Evolutionary conservation across 2,797 vertebrate genomes (phyloP).

Genomic region (Tauraco hartlaubi): DNA sequence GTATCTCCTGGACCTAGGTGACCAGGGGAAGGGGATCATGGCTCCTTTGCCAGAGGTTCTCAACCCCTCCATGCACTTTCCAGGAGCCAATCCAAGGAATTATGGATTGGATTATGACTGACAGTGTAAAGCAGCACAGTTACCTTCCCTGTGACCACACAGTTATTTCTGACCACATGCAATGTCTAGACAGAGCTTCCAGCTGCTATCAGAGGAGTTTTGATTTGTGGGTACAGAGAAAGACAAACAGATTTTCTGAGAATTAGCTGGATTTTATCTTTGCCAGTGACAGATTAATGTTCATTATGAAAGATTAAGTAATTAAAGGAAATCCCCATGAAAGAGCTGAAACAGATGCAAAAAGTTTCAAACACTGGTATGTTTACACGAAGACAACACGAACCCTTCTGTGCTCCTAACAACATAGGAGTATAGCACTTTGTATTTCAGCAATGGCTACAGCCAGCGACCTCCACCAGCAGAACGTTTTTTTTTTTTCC

Average conservation of each 20-base stretch:
- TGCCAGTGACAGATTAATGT: conserved; percentile 29
- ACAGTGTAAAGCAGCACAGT: background rate
- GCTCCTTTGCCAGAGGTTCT: background rate
- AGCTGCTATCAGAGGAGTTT: background rate
- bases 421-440: background rate
- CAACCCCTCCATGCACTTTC: background rate
- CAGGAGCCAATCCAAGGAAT: background rate
- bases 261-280: conserved; percentile 32
- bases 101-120: fast-evolving
- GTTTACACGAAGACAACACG: background rate
- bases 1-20: background rate
- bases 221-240: background rate
- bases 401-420: background rate
- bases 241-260: conserved; percentile 33
- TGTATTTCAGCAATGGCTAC: background rate
- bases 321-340: conserved; percentile 13
- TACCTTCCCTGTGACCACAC: background rate
- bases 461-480: background rate
- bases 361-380: background rate
- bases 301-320: conserved; percentile 42
- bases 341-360: background rate
- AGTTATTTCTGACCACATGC: background rate
- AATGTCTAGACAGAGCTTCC: background rate
- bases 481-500: background rate
- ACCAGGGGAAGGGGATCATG: background rate